These are phyloP conservation scores for Cryptophagus acutangulus DNA, from an alignment of 2,888 invertebrate species.

Conservation along the genomic window DNA sequence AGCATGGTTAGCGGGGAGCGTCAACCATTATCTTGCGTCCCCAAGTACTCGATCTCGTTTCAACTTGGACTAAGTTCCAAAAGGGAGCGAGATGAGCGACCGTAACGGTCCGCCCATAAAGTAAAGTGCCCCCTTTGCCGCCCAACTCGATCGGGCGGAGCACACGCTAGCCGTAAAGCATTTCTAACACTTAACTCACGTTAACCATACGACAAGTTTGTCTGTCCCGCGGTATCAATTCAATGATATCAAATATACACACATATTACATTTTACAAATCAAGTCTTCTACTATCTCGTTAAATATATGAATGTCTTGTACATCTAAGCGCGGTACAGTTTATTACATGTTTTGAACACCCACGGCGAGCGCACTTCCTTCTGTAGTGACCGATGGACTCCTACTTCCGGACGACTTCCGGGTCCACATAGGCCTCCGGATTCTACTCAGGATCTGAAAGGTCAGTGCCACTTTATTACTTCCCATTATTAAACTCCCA, in stretches of 20 bases:
- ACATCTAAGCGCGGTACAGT: constrained; percentile 5
- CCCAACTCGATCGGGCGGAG: constrained; percentile 43
- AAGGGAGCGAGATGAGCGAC: constrained; percentile 44
- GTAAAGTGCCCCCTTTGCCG: constrained; percentile 37
- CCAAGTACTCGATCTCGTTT: constrained; percentile 38
- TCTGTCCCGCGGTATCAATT: constrained; percentile 41
- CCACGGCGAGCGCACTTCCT: constrained; percentile 14
- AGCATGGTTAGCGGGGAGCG: constrained; percentile 52
- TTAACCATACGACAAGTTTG: constrained; percentile 48
- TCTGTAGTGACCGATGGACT: constrained; percentile 45
- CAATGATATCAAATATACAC: constrained; percentile 40
- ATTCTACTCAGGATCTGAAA: constrained; percentile 43
- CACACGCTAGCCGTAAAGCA: constrained; percentile 48
- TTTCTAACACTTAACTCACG: constrained; percentile 51
- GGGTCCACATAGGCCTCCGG: constrained; percentile 44
- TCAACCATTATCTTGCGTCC: constrained; percentile 51
- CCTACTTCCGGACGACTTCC: constrained; percentile 45
- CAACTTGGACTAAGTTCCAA: constrained; percentile 6
- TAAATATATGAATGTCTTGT: too few species aligned
- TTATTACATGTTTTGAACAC: constrained; percentile 17
- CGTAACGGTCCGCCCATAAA: constrained; percentile 51
- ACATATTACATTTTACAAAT: too few species aligned
- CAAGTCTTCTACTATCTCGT: too few species aligned
- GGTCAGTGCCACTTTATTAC: constrained; percentile 47
- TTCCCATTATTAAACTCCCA: constrained; percentile 35